A percentile compares a stretch with the other conserved stretches of the same genome.
Conservation (phyloP, 2,113 vertebrate genomes). For the Cheilinus undulatus region DNA sequence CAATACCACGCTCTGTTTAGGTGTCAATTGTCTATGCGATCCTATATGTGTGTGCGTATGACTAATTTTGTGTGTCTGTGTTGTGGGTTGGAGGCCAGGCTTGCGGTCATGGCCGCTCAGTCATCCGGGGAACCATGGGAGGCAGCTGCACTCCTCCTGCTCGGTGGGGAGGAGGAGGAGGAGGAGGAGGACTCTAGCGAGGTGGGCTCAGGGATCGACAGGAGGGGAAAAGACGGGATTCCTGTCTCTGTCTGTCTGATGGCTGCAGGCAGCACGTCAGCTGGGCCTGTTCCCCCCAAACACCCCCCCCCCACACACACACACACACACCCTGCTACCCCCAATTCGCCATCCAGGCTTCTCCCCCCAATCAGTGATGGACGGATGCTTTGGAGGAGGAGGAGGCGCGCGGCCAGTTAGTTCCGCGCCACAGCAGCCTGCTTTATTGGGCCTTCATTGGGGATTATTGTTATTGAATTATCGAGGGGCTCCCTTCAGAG, state of each 20-base stretch:
- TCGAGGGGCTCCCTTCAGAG: constrained; percentile 69
- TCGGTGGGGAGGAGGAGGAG: constrained; percentile 45
- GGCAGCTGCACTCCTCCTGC: constrained; percentile 77
- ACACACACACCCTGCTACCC: constrained; percentile 38
- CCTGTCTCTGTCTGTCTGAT: constrained; percentile 41
- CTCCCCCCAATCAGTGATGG: constrained; percentile 65
- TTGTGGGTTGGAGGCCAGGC: constrained; percentile 34
- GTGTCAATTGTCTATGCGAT: constrained; percentile 26
- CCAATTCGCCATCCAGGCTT: constrained; percentile 43
- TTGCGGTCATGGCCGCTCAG: constrained; percentile 62
- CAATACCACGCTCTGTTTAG: constrained; percentile 9
- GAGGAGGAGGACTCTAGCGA: constrained; percentile 31
- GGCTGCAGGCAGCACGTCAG: constrained; percentile 76
- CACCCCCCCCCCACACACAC: no score
- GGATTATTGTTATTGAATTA: constrained; percentile 87
- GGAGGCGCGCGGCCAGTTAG: constrained; percentile 70
- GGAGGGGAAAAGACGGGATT: constrained; percentile 30
- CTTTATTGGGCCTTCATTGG: constrained; percentile 80
- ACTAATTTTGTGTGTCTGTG: constrained; percentile 30
- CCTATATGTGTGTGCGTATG: constrained; percentile 11
- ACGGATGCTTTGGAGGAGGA: constrained; percentile 64
- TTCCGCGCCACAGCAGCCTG: constrained; percentile 67
- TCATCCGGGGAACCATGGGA: constrained; percentile 67
- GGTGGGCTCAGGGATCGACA: constrained; percentile 19
- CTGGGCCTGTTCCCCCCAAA: constrained; percentile 71